Evolutionary conservation across 37 sponge, comb jelly and placozoan species (phyloP).

Genomic region (Mnemiopsis leidyi): DNA sequence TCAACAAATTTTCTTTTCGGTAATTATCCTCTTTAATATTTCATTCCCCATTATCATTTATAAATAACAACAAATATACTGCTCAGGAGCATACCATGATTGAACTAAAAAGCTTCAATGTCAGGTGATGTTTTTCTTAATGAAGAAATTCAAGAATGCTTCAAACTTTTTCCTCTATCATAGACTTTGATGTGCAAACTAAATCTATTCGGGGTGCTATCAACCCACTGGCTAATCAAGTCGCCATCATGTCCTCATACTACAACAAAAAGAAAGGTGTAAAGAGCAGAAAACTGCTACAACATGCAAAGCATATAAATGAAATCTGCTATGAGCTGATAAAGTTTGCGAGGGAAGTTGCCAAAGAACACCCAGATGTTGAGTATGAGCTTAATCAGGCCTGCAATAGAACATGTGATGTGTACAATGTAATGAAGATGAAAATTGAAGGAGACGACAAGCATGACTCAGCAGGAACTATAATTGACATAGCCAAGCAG

Average conservation of each 20-base stretch:
- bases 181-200: slow-evolving; percentile 50
- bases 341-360: slow-evolving; percentile 44
- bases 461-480: slow-evolving; percentile 3
- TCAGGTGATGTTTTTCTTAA: neutral
- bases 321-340: slow-evolving; percentile 9
- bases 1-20: too few species aligned
- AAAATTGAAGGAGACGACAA: slow-evolving; percentile 39
- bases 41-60: too few species aligned
- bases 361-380: slow-evolving; percentile 49
- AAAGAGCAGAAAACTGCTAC: neutral
- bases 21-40: too few species aligned
- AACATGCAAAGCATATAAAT: slow-evolving; percentile 24
- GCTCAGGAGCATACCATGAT: neutral
- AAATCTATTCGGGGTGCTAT: slow-evolving; percentile 18
- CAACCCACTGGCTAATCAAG: slow-evolving; percentile 30
- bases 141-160: neutral
- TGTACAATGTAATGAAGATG: slow-evolving; percentile 5
- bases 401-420: slow-evolving; percentile 46
- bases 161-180: slow-evolving; percentile 14
- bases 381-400: slow-evolving; percentile 31
- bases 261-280: slow-evolving; percentile 52
- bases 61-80: too few species aligned
- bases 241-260: slow-evolving; percentile 27
- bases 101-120: neutral
- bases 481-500: slow-evolving; percentile 38